These are phyloP conservation scores for Liparis tanakae DNA, from an alignment of 2,797 vertebrate genomes.

Conservation along the genomic window DNA sequence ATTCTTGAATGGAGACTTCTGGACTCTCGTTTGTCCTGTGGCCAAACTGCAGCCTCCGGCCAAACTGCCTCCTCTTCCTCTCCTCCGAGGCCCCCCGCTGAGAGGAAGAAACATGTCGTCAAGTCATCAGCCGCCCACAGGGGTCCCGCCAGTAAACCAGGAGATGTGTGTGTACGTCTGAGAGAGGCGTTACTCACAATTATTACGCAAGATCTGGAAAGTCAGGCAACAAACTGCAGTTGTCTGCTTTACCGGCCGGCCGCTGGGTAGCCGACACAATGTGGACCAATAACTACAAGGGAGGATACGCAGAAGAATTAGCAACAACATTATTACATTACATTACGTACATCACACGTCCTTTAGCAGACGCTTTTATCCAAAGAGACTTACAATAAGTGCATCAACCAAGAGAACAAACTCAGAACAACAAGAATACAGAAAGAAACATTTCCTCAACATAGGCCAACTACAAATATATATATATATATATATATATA, in stretches of 20 bases:
- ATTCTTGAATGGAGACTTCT: constrained; percentile 6
- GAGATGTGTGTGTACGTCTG: constrained; percentile 25
- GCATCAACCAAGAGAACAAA: too few species aligned
- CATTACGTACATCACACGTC: too few species aligned
- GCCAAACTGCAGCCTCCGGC: constrained; percentile 71
- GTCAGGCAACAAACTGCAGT: neutral
- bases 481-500: neutral
- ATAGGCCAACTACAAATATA: too few species aligned
- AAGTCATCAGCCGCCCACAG: constrained; percentile 66
- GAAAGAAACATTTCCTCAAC: too few species aligned
- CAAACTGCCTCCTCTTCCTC: constrained; percentile 66
- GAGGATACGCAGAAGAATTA: neutral
- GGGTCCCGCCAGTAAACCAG: constrained; percentile 49
- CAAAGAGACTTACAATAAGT: too few species aligned
- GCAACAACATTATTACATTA: neutral
- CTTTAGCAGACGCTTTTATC: too few species aligned
- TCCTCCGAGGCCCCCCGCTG: constrained; percentile 63
- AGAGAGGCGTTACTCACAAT: constrained; percentile 14
- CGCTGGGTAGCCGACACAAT: neutral
- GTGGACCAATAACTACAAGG: neutral
- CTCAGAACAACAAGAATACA: too few species aligned
- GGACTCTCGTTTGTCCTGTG: constrained; percentile 46
- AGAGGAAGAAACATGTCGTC: constrained; percentile 75
- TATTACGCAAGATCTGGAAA: constrained; percentile 2
- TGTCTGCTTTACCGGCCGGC: neutral